Conservation (phyloP, 2,113 vertebrate species). For the Narcine bancroftii region DNA sequence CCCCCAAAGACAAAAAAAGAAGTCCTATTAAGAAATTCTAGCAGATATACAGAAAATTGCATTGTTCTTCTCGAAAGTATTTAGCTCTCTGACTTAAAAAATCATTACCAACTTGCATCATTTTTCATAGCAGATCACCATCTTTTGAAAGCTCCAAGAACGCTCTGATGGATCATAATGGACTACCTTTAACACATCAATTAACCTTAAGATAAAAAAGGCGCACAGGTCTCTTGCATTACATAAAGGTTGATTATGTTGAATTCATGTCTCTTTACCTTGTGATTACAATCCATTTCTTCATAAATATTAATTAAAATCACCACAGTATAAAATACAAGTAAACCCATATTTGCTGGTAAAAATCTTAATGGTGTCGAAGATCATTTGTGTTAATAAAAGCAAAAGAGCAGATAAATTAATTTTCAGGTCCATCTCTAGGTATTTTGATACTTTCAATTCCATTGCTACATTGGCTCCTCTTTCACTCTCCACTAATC, state of each 20-base stretch:
- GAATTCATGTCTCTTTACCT: background rate
- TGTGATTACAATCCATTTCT: background rate
- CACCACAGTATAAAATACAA: background rate
- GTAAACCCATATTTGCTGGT: background rate
- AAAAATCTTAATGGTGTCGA: constrained; percentile 6
- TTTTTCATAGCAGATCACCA: background rate
- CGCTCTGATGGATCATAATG: background rate
- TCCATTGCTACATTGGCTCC: background rate
- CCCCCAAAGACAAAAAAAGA: background rate
- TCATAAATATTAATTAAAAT: background rate
- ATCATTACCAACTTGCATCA: background rate
- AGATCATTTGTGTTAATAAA: background rate
- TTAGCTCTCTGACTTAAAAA: background rate
- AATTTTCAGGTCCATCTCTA: background rate
- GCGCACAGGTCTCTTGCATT: background rate
- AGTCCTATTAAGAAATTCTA: background rate
- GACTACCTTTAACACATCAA: background rate
- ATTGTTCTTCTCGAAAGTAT: background rate
- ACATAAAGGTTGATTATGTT: background rate
- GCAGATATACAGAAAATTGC: background rate
- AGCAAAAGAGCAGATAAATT: background rate
- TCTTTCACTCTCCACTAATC: background rate
- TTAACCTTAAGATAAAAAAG: background rate
- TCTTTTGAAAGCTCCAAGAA: background rate
- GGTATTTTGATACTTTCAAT: background rate